These are phyloP conservation scores for Dolichoris vasculosae DNA, from an alignment of 1,140 invertebrate genomes.

Conservation along the genomic window DNA sequence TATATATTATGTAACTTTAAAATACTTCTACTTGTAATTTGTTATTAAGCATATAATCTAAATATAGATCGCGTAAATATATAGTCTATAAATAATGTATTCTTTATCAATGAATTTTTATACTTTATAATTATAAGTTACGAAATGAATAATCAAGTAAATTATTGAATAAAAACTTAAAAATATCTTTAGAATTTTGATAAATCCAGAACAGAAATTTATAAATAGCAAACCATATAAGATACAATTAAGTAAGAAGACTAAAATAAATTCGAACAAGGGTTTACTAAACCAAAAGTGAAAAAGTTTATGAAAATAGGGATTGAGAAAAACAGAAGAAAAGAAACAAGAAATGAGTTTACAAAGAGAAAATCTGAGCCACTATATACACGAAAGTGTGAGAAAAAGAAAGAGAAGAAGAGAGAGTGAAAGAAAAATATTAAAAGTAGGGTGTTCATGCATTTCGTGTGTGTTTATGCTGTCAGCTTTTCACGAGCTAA, in stretches of 20 bases:
- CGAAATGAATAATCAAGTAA: no score
- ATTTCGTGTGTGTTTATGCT: conserved; percentile 29
- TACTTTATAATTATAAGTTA: no score
- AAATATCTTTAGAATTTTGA: no score
- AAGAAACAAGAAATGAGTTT: neutral
- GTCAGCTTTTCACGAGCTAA: conserved; percentile 47
- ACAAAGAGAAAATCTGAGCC: conserved; percentile 27
- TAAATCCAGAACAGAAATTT: no score
- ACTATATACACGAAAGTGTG: neutral
- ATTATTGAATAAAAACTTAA: no score
- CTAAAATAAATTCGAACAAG: neutral
- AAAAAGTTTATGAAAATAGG: conserved; percentile 24
- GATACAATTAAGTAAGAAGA: neutral
- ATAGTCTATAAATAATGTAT: no score
- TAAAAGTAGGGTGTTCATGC: neutral
- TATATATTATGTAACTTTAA: no score
- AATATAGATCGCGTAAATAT: no score
- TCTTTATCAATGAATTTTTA: no score
- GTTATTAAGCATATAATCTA: no score
- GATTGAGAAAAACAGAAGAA: neutral
- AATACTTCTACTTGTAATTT: no score
- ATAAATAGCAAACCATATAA: neutral
- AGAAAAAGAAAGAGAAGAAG: no score
- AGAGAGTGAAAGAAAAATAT: neutral
- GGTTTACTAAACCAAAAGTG: neutral